Base-by-base conservation (phyloP, 2,113 vertebrate species). In the Pteruthius melanotis region DNA sequence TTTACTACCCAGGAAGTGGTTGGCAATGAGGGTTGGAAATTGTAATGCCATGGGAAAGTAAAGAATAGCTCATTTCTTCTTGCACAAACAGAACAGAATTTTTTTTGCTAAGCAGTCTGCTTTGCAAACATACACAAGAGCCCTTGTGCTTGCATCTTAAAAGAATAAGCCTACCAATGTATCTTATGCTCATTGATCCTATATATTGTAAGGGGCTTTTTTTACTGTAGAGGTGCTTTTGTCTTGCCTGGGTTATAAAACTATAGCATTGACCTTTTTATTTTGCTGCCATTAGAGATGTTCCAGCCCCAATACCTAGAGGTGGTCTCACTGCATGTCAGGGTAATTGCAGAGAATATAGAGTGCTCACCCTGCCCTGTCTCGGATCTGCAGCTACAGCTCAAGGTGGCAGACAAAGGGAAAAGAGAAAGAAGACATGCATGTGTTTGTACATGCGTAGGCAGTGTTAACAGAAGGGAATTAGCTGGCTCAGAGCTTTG, bases 401-500 rank as follows among this genome's bases (percentile, higher is more conserved):
- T 86, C n/a, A 45, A 65, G 70, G 54, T 76, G 61, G 1, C 15
- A 95, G 85, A 85, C 85, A 91, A 97, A 93, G 81, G 61, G 64
- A 65, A 33, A 59, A 52, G 37, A 82, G 52, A 87, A 23, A 93
- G 65, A 47, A 66, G 66, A 52, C 1, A 7, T 7, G 52, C 71
- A 15, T 78, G 64, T 28, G 49, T 47, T 45, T 47, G 61, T 24
- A 44, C 63, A 65, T 0, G 3, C 26, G 30, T 89, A 79, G 84
- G 87, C 87, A 87, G 56, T 63, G 90, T 39, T 93, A 87, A 63
- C 81, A 89, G 81, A 63, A 82, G 72, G 60, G 69, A 92, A 81
- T 92, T 91, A 81, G 69, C 78, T 84, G 69, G 42, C 90, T 78
- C 44, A 79, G 64, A 75, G 81, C 47, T 87, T 94, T 78, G 65